Evolutionary conservation across 2,888 invertebrate species (phyloP), one percentile per base, ranked within the genome.

Genomic region (Psococerastis gibbosa): DNA sequence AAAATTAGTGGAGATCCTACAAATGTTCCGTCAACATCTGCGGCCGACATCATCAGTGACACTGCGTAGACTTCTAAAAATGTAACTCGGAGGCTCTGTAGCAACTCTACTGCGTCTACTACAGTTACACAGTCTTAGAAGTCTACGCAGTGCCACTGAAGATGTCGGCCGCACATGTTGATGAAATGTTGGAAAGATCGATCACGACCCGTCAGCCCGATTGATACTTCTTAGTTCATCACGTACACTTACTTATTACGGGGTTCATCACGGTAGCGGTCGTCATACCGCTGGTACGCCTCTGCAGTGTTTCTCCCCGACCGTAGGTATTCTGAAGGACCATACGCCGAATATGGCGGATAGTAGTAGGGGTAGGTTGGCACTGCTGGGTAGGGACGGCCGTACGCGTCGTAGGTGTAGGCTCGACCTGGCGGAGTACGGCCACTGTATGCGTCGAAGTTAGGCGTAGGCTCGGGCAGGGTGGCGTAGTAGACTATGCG

Each of bases 401-500:
- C 38, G 22, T 38, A 38, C 5, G 38, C 20, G 18, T 38, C 38
- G 22, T 38, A 38, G 5, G 22, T 20, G 11, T 38, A 38, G 22
- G 38, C 20, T 6, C 38, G 17, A 5, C 17, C n/a, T 16, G 33
- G 33, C 15, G 15, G 16, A 9, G 17, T 9, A 15, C 16, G 33
- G 13, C 18, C 5, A 5, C 17, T 3, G 22, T 38, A 20, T 11
- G 20, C 9, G 5, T 38, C 38, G 17, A 16, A 33, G 17, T 17
- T 33, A 6, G 16, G 15, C 9, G 9, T n/a, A 5, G 17, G 38
- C 17, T 38, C 38, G 4, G 38, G 38, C 20, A 38, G 17, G 11
- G n/a, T 38, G 3, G 38, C 38, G 22, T 38, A 38, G 20, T 38
- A 38, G 4, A 38, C 22, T 15, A 38, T 38, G 13, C 38, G 17